Conservation (phyloP, 2,888 invertebrate species). For the Caenorhabditis zanzibari region DNA sequence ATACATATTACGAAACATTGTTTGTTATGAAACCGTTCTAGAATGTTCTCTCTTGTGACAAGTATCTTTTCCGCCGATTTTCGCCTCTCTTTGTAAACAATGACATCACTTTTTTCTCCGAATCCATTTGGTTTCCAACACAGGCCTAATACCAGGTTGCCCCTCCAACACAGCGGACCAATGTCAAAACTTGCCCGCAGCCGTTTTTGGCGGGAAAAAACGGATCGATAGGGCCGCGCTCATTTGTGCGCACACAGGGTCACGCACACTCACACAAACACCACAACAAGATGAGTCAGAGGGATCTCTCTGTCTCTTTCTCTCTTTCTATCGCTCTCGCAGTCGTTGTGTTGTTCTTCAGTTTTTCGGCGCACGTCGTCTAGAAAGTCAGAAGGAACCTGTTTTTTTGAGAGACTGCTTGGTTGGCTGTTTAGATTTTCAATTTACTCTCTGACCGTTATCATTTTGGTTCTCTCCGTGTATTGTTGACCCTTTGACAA, state of each 20-base stretch:
- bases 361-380: conserved; percentile 39
- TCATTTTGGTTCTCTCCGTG: conserved; percentile 10
- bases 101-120: conserved; percentile 19
- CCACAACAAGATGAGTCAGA: conserved; percentile 26
- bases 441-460: conserved; percentile 37
- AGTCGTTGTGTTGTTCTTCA: conserved; percentile 35
- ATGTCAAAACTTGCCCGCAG: background rate
- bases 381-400: conserved; percentile 22
- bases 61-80: background rate
- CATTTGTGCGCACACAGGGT: conserved; percentile 16
- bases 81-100: background rate
- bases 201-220: background rate
- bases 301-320: conserved; percentile 1
- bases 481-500: conserved; percentile 19
- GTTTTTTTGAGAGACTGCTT: conserved; percentile 22
- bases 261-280: conserved; percentile 24
- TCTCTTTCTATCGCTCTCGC: background rate
- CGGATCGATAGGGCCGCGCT: conserved; percentile 15
- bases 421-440: conserved; percentile 33
- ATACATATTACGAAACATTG: background rate
- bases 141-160: background rate
- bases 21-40: conserved; percentile 16
- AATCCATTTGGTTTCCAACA: conserved; percentile 14
- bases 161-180: background rate
- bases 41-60: conserved; percentile 17